Conservation (phyloP, 2,888 invertebrate genomes). For the Limnephilus marmoratus region DNA sequence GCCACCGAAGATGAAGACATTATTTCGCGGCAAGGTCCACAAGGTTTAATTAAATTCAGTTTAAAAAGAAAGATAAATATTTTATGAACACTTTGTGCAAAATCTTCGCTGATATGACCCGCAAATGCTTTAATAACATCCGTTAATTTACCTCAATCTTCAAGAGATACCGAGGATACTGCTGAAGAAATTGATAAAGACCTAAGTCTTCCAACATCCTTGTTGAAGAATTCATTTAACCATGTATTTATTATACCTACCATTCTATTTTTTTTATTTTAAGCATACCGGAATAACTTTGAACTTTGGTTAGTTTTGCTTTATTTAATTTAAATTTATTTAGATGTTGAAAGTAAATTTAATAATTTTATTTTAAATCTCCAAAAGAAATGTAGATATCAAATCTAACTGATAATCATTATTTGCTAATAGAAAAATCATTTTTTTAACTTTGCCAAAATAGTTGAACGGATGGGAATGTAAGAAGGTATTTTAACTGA, state of each 20-base stretch:
- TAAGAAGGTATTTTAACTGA: too few species aligned
- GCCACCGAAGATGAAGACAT: constrained; percentile 26
- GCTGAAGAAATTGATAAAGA: neutral
- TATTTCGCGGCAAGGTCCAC: neutral
- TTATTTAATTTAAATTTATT: too few species aligned
- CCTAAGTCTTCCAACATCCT: neutral
- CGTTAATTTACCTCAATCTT: neutral
- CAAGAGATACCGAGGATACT: neutral
- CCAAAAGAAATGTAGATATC: too few species aligned
- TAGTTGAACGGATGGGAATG: too few species aligned
- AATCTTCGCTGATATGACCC: neutral
- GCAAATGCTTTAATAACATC: constrained; percentile 32
- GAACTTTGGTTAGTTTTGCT: too few species aligned
- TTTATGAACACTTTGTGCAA: constrained; percentile 16
- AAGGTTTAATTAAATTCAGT: neutral
- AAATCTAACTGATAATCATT: too few species aligned
- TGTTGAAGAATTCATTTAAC: neutral
- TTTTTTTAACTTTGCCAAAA: too few species aligned
- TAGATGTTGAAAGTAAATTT: too few species aligned
- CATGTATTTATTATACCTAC: neutral
- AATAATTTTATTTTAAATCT: too few species aligned
- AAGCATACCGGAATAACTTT: too few species aligned
- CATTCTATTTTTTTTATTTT: too few species aligned
- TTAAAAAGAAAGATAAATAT: constrained; percentile 7
- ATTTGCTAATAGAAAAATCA: too few species aligned